These are phyloP conservation scores for Pristionchus arcanus DNA, from an alignment of 2,888 invertebrate genomes.

Conservation along the genomic window DNA sequence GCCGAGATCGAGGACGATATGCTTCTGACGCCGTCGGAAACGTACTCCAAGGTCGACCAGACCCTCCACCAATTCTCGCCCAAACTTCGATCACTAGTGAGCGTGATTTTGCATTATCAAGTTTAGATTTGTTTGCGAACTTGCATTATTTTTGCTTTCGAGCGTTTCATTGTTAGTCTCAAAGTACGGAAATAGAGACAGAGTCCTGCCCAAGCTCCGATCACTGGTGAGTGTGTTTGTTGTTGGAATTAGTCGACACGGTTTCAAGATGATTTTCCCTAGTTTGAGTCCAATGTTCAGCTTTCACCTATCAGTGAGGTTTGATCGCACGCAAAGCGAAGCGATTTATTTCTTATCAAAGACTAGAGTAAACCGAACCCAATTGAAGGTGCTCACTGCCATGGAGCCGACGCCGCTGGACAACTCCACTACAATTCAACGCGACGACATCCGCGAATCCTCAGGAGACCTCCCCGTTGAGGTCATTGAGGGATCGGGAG, in stretches of 20 bases:
- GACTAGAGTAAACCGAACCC: neutral
- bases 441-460: neutral
- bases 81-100: constrained; percentile 17
- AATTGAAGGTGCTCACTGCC: constrained; percentile 9
- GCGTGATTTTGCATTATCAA: neutral
- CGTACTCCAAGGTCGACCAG: neutral
- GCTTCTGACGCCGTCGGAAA: constrained; percentile 41
- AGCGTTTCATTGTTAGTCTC: too few species aligned
- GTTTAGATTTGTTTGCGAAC: too few species aligned
- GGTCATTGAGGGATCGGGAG: neutral
- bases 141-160: too few species aligned
- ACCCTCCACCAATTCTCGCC: neutral
- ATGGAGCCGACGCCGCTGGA: constrained; percentile 14
- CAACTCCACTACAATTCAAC: neutral
- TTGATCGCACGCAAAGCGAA: too few species aligned
- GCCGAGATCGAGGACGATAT: constrained; percentile 28
- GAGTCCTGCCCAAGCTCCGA: too few species aligned
- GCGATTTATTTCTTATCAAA: neutral
- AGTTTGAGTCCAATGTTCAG: too few species aligned
- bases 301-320: too few species aligned
- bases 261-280: too few species aligned
- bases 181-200: too few species aligned
- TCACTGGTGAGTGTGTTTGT: too few species aligned
- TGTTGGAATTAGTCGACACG: too few species aligned
- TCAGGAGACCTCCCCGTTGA: constrained; percentile 38